Evolutionary conservation across 2,888 invertebrate species (phyloP).

Genomic region (Zygaena filipendulae): DNA sequence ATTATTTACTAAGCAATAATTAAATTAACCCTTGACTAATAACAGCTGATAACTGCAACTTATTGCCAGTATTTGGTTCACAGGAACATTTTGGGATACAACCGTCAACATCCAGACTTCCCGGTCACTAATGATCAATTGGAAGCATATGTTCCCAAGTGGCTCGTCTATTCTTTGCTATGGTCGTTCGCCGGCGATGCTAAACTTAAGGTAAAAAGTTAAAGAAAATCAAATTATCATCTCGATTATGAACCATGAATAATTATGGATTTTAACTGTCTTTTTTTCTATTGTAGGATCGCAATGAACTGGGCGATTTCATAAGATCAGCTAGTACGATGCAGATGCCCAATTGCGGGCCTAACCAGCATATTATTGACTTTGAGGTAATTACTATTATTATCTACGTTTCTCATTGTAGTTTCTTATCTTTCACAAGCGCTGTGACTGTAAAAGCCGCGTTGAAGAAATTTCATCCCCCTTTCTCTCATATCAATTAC

Average conservation of each 20-base stretch:
- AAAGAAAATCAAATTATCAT: no score
- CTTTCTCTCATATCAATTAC: no score
- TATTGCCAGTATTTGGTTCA: no score
- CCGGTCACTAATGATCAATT: conserved; percentile 92
- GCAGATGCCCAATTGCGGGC: conserved; percentile 84
- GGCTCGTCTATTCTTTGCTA: conserved; percentile 90
- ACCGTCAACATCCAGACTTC: conserved; percentile 94
- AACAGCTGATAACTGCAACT: no score
- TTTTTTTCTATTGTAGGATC: conserved; percentile 37
- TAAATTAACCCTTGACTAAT: no score
- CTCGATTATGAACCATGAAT: background rate
- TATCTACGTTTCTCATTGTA: no score
- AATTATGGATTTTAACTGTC: background rate
- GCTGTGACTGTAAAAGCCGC: no score
- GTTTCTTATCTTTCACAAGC: no score
- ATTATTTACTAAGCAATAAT: no score
- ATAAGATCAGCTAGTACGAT: conserved; percentile 95
- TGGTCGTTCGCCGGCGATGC: conserved; percentile 99
- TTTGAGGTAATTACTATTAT: conserved; percentile 79
- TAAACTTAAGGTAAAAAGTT: conserved; percentile 82
- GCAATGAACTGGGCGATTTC: conserved; percentile 96
- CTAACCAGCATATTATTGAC: conserved; percentile 89
- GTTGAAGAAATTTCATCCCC: no score
- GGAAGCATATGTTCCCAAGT: conserved; percentile 94
- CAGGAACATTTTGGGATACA: conserved; percentile 92